Percentiles rank a stretch among this genome's conserved stretches.
Conservation (phyloP, 2,797 vertebrate genomes). For the Tenualosa ilisha region DNA sequence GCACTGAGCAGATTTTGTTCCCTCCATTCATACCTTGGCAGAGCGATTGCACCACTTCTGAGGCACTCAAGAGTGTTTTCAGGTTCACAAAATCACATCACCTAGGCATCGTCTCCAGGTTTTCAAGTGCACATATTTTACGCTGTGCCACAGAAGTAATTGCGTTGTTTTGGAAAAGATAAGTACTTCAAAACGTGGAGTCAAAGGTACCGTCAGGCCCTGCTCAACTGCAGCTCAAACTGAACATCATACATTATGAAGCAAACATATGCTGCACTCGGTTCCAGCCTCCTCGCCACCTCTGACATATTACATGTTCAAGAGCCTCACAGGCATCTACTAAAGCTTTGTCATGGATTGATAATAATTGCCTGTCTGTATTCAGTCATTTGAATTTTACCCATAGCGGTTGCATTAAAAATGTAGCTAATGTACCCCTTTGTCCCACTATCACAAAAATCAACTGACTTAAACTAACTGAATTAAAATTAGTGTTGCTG, state of each 20-base stretch:
- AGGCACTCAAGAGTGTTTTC: not conserved
- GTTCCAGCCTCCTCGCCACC: slow-evolving; percentile 34
- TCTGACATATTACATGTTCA: not conserved
- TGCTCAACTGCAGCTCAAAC: slow-evolving; percentile 64
- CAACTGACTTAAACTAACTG: not conserved
- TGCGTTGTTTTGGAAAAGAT: slow-evolving; percentile 29
- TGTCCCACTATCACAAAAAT: not conserved
- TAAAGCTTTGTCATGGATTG: not conserved
- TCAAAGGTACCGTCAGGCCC: slow-evolving; percentile 66
- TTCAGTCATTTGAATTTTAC: not conserved
- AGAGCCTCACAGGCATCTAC: not conserved
- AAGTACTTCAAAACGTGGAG: slow-evolving; percentile 52
- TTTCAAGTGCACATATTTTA: slow-evolving; percentile 15
- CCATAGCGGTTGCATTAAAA: not conserved
- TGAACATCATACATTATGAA: slow-evolving; percentile 70
- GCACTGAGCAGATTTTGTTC: not conserved
- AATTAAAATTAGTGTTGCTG: not conserved
- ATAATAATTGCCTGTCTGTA: not conserved
- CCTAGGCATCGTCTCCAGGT: not conserved
- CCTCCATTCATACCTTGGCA: not conserved
- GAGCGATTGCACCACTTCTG: not conserved
- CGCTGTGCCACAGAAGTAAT: slow-evolving; percentile 31
- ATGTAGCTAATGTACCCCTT: not conserved
- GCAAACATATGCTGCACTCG: slow-evolving; percentile 69
- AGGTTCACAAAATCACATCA: not conserved